These are phyloP conservation scores for Microhierax caerulescens DNA, from an alignment of 2,797 vertebrate genomes.

Conservation along the genomic window DNA sequence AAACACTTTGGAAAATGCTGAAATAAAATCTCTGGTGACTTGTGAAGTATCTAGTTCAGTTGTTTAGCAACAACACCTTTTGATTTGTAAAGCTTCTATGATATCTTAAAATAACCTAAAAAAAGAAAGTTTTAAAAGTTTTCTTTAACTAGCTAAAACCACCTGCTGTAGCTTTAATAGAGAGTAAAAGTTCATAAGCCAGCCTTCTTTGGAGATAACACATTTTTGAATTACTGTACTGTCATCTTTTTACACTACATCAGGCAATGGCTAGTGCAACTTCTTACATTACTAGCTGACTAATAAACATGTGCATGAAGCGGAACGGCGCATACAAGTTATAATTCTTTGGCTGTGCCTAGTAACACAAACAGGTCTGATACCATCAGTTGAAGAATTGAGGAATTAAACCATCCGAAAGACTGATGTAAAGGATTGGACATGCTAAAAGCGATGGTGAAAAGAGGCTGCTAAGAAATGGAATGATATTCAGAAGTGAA, in stretches of 20 bases:
- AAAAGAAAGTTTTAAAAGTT: neutral
- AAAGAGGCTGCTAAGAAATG: neutral
- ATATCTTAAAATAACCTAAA: constrained; percentile 2
- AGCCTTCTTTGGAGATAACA: constrained; percentile 50
- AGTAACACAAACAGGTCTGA: constrained; percentile 50
- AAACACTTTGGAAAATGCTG: neutral
- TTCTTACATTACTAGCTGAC: constrained; percentile 1
- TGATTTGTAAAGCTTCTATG: neutral
- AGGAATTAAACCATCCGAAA: constrained; percentile 51
- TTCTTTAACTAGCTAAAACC: neutral
- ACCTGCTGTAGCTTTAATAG: neutral
- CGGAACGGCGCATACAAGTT: constrained; percentile 2
- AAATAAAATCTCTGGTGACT: neutral
- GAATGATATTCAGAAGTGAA: neutral
- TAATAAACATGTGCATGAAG: constrained; percentile 63
- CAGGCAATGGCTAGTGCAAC: neutral
- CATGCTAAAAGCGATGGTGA: constrained; percentile 34
- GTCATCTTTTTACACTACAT: constrained; percentile 14
- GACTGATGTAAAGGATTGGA: constrained; percentile 56
- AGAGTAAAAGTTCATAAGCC: neutral
- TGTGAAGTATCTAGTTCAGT: neutral
- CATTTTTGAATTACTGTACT: constrained; percentile 37
- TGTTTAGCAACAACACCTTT: neutral
- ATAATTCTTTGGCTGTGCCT: constrained; percentile 40
- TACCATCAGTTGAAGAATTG: constrained; percentile 41